Conservation (phyloP, 2,113 vertebrate genomes). For the Tachysurus vachellii region DNA sequence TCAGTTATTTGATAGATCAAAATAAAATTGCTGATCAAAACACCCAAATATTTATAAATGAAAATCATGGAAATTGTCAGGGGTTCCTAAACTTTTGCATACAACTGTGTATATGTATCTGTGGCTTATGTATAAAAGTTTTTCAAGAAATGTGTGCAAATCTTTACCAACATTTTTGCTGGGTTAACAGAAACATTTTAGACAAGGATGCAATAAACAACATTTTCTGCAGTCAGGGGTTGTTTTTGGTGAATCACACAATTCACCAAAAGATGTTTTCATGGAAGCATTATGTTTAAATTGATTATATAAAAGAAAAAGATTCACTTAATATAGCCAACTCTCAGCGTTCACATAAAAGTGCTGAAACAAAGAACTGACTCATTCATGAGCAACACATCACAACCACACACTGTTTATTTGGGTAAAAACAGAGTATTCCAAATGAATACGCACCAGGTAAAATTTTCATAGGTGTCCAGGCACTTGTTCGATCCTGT, state of each 20-base stretch:
- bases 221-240: neutral
- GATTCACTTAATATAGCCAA: neutral
- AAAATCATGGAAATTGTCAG: no score
- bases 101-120: no score
- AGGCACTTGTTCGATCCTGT: conserved; percentile 38
- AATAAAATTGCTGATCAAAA: no score
- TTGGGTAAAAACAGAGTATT: neutral
- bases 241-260: no score
- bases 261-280: neutral
- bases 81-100: no score
- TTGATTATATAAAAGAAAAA: neutral
- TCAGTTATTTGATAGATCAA: no score
- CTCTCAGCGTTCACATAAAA: neutral
- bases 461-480: conserved; percentile 35
- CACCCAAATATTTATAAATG: no score
- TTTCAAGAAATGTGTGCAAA: neutral
- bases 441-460: conserved; percentile 46
- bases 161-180: neutral
- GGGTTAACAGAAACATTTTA: neutral
- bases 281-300: neutral
- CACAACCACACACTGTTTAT: neutral
- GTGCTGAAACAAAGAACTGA: neutral
- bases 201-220: neutral
- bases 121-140: no score
- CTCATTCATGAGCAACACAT: conserved; percentile 11